Conservation (phyloP, 2,797 vertebrate genomes). For the Staurois parvus region DNA sequence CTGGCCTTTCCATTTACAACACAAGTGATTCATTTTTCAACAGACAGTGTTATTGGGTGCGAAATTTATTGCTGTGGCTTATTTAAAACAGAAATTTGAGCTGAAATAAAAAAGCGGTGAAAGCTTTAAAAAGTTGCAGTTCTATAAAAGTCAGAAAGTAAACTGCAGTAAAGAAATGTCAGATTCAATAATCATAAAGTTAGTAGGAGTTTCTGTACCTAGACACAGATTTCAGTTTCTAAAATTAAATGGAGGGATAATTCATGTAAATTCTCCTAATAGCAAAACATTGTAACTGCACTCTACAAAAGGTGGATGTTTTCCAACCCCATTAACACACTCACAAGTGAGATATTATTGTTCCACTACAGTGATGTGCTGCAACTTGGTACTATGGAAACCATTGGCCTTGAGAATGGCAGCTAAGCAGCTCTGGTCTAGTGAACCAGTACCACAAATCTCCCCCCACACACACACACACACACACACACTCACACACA, state of each 20-base stretch:
- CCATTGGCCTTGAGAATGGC: not conserved
- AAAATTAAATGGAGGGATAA: not conserved
- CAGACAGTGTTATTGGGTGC: slow-evolving; percentile 65
- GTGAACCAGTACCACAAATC: no score
- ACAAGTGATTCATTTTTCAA: slow-evolving; percentile 66
- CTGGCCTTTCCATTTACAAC: slow-evolving; percentile 69
- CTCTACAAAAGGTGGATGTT: no score
- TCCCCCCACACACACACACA: no score
- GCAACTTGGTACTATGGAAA: no score
- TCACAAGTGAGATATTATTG: no score
- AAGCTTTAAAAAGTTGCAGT: slow-evolving; percentile 63
- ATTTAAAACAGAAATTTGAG: slow-evolving; percentile 61
- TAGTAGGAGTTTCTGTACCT: slow-evolving; percentile 38
- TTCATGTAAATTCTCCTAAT: not conserved
- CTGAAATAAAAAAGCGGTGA: slow-evolving; percentile 42
- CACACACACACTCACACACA: no score
- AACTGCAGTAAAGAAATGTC: slow-evolving; percentile 57
- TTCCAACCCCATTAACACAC: no score
- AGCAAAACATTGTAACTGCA: not conserved
- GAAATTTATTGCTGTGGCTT: slow-evolving; percentile 63
- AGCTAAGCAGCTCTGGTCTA: not conserved
- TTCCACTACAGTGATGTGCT: no score
- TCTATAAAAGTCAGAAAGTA: slow-evolving; percentile 61
- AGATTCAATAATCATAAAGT: slow-evolving; percentile 58
- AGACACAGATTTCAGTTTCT: slow-evolving; percentile 18